Conservation (phyloP, 2,113 vertebrate species). For the Cebus imitator region DNA sequence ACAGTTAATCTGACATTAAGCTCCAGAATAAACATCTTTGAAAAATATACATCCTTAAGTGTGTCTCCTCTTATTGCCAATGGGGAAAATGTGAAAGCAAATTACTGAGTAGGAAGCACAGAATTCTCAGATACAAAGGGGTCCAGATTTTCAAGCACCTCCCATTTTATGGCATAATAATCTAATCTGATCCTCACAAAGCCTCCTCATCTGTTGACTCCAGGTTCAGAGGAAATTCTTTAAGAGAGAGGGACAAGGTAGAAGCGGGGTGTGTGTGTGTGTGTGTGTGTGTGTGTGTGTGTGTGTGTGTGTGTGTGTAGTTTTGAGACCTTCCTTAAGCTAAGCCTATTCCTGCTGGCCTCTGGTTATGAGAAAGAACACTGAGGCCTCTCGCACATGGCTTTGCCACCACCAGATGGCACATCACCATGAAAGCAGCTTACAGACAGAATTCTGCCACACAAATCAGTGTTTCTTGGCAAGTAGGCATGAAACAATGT, state of each 20-base stretch:
- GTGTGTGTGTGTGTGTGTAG: too few species aligned
- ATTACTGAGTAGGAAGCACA: background rate
- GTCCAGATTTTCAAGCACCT: background rate
- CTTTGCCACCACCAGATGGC: background rate
- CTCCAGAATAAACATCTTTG: background rate
- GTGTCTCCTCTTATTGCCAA: background rate
- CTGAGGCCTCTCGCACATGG: background rate
- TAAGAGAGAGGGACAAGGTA: background rate
- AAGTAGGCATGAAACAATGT: background rate
- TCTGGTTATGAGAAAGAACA: background rate
- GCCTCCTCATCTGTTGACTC: background rate
- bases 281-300: too few species aligned
- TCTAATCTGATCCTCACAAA: background rate
- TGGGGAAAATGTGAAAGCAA: rapidly evolving
- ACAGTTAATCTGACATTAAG: background rate
- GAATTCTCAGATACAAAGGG: background rate
- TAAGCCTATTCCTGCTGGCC: background rate
- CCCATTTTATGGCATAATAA: background rate
- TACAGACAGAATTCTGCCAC: background rate
- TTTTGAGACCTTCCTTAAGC: background rate
- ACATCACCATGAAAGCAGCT: background rate
- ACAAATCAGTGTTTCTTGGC: background rate
- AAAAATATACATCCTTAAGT: background rate
- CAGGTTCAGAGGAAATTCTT: background rate
- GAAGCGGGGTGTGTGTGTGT: background rate